A percentile compares a stretch with the other conserved stretches of the same genome.
phyloP scores from a whole-genome alignment of 2,113 vertebrate species.

The Trematocara variabile region DNA sequence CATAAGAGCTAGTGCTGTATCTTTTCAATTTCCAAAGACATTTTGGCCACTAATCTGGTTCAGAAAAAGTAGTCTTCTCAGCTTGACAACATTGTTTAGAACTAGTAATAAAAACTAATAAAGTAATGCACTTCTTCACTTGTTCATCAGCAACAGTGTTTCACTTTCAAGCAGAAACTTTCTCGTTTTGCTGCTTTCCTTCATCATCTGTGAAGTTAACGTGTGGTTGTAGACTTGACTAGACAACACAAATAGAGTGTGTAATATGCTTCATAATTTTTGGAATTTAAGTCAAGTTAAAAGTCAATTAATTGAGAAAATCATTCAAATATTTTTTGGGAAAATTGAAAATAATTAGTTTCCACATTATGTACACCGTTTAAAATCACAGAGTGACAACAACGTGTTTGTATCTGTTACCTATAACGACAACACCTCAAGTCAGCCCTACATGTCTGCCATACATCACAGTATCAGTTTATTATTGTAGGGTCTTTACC shows the following conservation, averaged over 20 bases:
- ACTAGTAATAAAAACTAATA: neutral
- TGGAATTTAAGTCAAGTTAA: neutral
- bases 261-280: neutral
- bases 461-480: neutral
- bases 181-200: neutral
- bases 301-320: neutral
- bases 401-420: neutral
- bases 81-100: neutral
- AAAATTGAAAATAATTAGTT: neutral
- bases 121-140: neutral
- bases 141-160: neutral
- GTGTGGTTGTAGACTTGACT: neutral
- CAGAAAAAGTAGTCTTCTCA: neutral
- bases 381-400: neutral
- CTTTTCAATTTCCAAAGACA: neutral
- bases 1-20: neutral
- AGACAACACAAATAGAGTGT: neutral
- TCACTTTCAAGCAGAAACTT: neutral
- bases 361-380: fast-evolving
- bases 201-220: neutral
- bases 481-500: neutral
- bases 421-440: neutral
- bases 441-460: neutral
- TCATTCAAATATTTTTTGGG: neutral
- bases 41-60: neutral